A percentile compares a stretch with the other conserved stretches of the same genome.
Conservation (phyloP, 2,888 invertebrate genomes). For the Agriotes lineatus region DNA sequence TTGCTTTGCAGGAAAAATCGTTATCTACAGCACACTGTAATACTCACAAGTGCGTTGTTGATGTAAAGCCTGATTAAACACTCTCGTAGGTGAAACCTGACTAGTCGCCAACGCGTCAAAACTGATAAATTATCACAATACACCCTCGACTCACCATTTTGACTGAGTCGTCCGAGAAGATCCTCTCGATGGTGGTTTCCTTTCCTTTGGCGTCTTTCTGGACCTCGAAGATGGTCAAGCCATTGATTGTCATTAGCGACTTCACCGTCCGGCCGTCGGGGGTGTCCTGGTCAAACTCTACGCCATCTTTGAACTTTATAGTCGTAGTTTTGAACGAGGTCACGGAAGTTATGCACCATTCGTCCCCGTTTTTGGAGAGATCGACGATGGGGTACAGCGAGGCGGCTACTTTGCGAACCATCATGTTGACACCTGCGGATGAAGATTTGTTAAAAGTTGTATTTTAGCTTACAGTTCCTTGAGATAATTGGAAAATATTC, state of each 20-base stretch:
- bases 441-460: too few species aligned
- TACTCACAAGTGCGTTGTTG: too few species aligned
- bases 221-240: conserved; percentile 83
- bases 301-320: conserved; percentile 86
- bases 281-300: conserved; percentile 92
- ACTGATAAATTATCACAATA: too few species aligned
- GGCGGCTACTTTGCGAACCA: conserved; percentile 89
- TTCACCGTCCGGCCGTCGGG: conserved; percentile 91
- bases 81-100: too few species aligned
- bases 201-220: conserved; percentile 86
- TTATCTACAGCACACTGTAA: too few species aligned
- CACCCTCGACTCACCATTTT: conserved; percentile 79
- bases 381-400: conserved; percentile 88
- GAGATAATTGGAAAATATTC: too few species aligned
- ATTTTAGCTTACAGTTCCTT: too few species aligned
- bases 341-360: conserved; percentile 81
- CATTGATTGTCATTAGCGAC: conserved; percentile 81
- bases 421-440: conserved; percentile 91
- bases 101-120: neutral
- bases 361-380: conserved; percentile 81
- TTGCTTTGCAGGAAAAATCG: too few species aligned
- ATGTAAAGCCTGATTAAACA: too few species aligned
- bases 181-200: conserved; percentile 75
- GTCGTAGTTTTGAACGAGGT: conserved; percentile 92
- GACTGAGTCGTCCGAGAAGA: conserved; percentile 80